Evolutionary conservation across 2,888 invertebrate species (phyloP), one percentile per base, ranked within the genome.

Genomic region (Herminia tarsipennalis): DNA sequence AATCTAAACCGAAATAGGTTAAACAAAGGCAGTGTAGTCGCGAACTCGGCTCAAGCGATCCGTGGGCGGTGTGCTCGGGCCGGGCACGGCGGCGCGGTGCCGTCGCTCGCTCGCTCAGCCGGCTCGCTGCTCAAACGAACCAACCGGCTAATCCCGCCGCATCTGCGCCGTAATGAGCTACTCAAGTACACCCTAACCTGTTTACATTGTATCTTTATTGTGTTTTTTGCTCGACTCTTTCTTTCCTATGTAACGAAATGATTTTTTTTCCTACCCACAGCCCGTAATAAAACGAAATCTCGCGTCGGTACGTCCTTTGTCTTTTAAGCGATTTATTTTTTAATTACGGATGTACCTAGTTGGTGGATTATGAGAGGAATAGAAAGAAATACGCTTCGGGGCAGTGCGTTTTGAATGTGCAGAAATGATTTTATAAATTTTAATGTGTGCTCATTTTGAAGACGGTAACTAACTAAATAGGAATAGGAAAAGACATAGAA

Each of bases 121-220:
- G 18, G 40, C 46, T 46, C 40, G 46, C 46, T 44, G 67, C 70
- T 70, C 75, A 70, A 75, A 73, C 74, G 77, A 78, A 54, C 76
- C 75, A 81, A 70, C 73, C 79, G 76, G 77, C 87, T 88, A 88
- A 88, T 86, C 81, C 85, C 67, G 66, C 65, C 83, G 86, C 86
- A 88, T 88, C 89, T 86, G 82, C 82, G 71, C 64, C 76, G 80
- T 91, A 90, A 91, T 91, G 90, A 91, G 90, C 89, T 81, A 84
- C 91, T 90, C 90, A 88, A 90, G 90, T 88, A 87, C 88, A 71
- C 84, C 80, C 79, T 90, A 90, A 90, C 90, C 88, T 91, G 91
- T 91, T 90, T 91, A 90, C 91, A 89, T 87, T 89, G 90, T 90
- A 81, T 88, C 90, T 90, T 91, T 91, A 91, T 91, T 91, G 89